Conservation (phyloP, 2,113 vertebrate species). For the Grammatotria lemairii region DNA sequence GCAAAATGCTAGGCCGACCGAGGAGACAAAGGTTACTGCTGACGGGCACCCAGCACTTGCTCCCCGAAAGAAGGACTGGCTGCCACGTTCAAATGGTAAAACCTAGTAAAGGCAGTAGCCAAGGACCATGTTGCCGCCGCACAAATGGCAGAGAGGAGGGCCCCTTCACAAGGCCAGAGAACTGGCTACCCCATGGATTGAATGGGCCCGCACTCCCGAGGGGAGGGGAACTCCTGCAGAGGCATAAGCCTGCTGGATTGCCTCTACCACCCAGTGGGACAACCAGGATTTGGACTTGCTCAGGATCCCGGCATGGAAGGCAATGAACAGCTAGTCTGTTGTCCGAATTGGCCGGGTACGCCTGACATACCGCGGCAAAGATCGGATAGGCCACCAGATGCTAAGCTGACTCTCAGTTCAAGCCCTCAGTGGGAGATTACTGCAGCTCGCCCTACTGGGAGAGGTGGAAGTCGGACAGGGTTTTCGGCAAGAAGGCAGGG, state of each 20-base stretch:
- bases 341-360: background rate
- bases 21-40: background rate
- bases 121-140: background rate
- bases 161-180: background rate
- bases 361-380: background rate
- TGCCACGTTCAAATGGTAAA: background rate
- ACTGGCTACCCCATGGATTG: background rate
- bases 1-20: background rate
- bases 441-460: background rate
- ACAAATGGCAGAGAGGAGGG: background rate
- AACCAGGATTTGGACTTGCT: background rate
- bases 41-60: background rate
- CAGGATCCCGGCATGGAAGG: background rate
- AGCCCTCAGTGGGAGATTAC: background rate
- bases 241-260: background rate
- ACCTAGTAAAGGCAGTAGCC: background rate
- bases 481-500: background rate
- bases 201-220: background rate
- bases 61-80: background rate
- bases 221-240: background rate
- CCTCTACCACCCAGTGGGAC: background rate
- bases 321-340: background rate
- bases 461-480: background rate
- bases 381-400: background rate
- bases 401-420: background rate